Evolutionary conservation across 2,888 invertebrate genomes (phyloP), one percentile per base, ranked within the genome.

Genomic region (Agrenia bidenticulata): DNA sequence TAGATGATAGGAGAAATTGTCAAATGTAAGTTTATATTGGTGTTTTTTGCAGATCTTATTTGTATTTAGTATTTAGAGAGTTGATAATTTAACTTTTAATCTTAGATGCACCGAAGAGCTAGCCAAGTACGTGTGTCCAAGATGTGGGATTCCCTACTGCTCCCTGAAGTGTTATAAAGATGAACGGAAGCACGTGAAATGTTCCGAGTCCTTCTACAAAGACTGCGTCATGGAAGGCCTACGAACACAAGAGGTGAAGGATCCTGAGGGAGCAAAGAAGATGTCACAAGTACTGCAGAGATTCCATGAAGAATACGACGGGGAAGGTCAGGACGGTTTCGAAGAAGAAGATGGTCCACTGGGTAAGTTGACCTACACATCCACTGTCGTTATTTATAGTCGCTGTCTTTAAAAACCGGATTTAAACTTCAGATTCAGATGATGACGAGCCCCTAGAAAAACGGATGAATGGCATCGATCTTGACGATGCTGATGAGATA

Each of bases 141-240:
- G 67, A 58, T 76, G 76, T 66, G 73, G 72, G n/a, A 41, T 74
- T 2, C 65, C 68, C 1, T 76, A 74, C 49, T 76, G 76, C 42
- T 76, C 76, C 2, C 27, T 66, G 2, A 37, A 41, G 1, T 76
- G 76, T 57, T 76, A 72, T 68, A 64, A 67, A 54, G 61, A 70
- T 61, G 66, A 64, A 45, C 37, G 63, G 0, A 73, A 72, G 26
- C 76, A 76, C 50, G 50, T 72, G n/a, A 61, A 72, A 41, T 76
- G 76, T 58, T 73, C 76, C 0, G 76, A 76, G 61, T 64, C 72
- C 4, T 76, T 76, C 61, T 76, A 73, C 39, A 50, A 51, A 24
- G 66, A 71, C 11, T 73, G 73, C 55, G 73, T 76, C 1, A 53
- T 63, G 26, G 71, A 73, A 23, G 58, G 66, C 39, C 17, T 75